Evolutionary conservation across 1,140 invertebrate genomes (phyloP).

Genomic region (Tribolium castaneum): DNA sequence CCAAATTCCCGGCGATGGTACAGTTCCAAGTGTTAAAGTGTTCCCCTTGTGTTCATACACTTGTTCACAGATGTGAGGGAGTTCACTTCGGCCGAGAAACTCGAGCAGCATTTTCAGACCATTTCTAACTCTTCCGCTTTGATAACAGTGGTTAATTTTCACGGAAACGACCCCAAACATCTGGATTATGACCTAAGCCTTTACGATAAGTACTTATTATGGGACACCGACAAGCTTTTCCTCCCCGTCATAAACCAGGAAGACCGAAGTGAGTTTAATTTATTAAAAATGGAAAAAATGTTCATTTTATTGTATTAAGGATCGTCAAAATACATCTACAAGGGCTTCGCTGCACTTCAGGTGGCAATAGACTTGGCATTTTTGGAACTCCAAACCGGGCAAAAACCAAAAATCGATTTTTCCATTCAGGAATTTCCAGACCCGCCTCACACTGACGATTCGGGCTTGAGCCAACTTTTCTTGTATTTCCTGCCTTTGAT

Average conservation of each 20-base stretch:
- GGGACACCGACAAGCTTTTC: slow-evolving; percentile 57
- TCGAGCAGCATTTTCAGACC: not conserved
- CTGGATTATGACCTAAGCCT: slow-evolving; percentile 51
- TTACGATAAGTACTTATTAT: slow-evolving; percentile 49
- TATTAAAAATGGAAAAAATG: not conserved
- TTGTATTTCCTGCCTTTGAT: slow-evolving; percentile 55
- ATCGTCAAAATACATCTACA: slow-evolving; percentile 52
- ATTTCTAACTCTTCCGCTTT: not conserved
- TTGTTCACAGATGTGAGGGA: not conserved
- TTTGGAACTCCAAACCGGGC: slow-evolving; percentile 48
- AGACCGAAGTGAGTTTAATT: slow-evolving; percentile 39
- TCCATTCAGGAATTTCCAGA: slow-evolving; percentile 59
- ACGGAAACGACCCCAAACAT: slow-evolving; percentile 53
- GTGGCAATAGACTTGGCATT: slow-evolving; percentile 56
- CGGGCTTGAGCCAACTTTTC: slow-evolving; percentile 53
- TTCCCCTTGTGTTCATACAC: not conserved
- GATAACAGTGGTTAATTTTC: slow-evolving; percentile 16
- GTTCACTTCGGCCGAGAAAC: not conserved
- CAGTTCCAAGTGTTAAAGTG: not conserved
- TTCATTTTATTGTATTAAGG: slow-evolving; percentile 19
- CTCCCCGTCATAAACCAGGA: slow-evolving; percentile 49
- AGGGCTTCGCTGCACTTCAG: slow-evolving; percentile 58
- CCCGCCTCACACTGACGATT: slow-evolving; percentile 58
- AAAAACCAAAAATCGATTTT: not conserved
- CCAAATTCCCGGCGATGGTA: slow-evolving; percentile 61